Percentiles rank a stretch among this genome's conserved stretches.
phyloP scores from a whole-genome alignment of 2,113 vertebrate genomes.

The Typhlomys cinereus region DNA sequence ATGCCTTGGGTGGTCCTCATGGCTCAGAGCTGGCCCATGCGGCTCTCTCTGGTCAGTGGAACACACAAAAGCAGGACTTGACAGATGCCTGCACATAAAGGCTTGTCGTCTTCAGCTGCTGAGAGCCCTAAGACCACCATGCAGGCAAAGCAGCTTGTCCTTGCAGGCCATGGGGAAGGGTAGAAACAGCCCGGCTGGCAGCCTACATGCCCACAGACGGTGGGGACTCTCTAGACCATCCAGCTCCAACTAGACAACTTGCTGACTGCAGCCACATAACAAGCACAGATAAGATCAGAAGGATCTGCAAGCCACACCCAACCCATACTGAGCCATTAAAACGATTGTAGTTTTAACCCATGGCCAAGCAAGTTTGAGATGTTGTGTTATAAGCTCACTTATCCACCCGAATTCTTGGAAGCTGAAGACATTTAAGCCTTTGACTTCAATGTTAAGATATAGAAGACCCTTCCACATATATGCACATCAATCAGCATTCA shows the following conservation, averaged over 20 bases:
- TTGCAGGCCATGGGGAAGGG: not conserved
- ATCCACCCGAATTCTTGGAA: not conserved
- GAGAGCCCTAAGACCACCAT: not conserved
- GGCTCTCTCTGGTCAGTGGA: not conserved
- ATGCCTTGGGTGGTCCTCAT: not conserved
- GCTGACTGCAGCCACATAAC: rapidly evolving
- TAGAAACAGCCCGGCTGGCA: rapidly evolving
- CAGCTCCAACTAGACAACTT: not conserved
- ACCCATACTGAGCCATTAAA: not conserved
- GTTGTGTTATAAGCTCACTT: not conserved
- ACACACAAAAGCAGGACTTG: not conserved
- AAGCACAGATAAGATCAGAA: not conserved
- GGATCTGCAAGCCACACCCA: not conserved
- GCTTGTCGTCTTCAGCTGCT: not conserved
- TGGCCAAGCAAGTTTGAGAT: not conserved
- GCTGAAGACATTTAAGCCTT: not conserved
- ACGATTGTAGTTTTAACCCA: not conserved
- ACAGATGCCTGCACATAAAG: not conserved
- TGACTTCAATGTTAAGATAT: not conserved
- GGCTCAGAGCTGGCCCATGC: not conserved
- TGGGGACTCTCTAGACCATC: not conserved
- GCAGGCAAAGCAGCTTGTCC: not conserved
- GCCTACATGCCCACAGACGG: not conserved
- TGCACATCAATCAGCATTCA: not conserved
- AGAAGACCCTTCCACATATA: not conserved